phyloP scores from a whole-genome alignment of 2,113 vertebrate species.

The Gnathonemus echidnorhynchus region DNA sequence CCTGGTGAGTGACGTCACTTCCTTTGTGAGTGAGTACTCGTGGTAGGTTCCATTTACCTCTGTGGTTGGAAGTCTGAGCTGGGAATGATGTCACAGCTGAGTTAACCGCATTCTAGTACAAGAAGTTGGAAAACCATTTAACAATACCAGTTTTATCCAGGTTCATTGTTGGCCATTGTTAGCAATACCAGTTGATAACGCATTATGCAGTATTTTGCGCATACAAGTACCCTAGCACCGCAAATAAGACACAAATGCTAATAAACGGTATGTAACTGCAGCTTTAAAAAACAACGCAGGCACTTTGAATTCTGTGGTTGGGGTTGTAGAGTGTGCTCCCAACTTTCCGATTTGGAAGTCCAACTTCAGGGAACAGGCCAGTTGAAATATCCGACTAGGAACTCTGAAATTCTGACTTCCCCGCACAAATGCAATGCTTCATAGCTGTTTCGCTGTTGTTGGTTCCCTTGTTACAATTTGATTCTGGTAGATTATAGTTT shows the following conservation, averaged over 20 bases:
- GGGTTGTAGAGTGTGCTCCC: background rate
- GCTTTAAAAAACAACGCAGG: background rate
- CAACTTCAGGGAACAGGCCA: background rate
- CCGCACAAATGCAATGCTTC: background rate
- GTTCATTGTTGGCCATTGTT: too few species aligned
- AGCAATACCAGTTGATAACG: background rate
- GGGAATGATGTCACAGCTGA: background rate
- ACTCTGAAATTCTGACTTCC: background rate
- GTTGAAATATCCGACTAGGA: background rate
- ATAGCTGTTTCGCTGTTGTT: background rate
- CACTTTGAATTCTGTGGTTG: background rate
- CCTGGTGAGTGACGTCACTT: constrained; percentile 67
- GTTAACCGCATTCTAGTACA: background rate
- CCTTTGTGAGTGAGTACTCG: background rate
- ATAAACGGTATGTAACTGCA: background rate
- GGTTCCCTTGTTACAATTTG: background rate
- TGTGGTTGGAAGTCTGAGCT: background rate
- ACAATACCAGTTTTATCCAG: background rate
- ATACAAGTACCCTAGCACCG: background rate
- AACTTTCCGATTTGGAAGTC: background rate
- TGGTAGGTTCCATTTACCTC: background rate
- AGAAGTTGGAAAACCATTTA: background rate
- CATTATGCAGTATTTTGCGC: background rate
- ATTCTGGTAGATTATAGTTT: background rate
- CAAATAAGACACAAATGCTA: background rate